A percentile compares a stretch with the other conserved stretches of the same genome.
Evolutionary conservation across 2,113 vertebrate genomes (phyloP).

Genomic region (Oncorhynchus gorbuscha): DNA sequence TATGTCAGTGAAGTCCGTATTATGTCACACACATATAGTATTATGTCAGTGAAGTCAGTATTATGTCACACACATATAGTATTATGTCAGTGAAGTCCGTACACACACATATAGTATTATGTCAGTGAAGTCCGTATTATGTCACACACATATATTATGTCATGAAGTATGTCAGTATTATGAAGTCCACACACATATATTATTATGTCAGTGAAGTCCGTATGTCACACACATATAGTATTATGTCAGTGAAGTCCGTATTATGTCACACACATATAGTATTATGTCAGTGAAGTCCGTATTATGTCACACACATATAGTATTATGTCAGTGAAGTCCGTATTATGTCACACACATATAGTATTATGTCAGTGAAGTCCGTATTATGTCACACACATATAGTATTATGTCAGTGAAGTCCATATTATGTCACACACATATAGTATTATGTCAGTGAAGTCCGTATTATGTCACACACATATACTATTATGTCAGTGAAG

Average conservation of each 20-base stretch:
- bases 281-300: neutral
- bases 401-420: neutral
- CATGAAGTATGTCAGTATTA: neutral
- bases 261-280: constrained; percentile 42
- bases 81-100: neutral
- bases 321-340: neutral
- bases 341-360: constrained; percentile 42
- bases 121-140: neutral
- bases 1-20: neutral
- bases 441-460: neutral
- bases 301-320: neutral
- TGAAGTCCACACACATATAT: neutral
- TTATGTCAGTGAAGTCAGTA: neutral
- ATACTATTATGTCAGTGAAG: neutral
- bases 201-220: neutral
- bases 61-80: constrained; percentile 42
- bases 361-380: neutral
- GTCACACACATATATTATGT: neutral
- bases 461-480: constrained; percentile 40
- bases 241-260: neutral
- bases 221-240: neutral
- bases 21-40: constrained; percentile 41
- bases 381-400: neutral
- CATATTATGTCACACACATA: too few species aligned
- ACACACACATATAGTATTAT: neutral